Percentiles rank a stretch among this genome's conserved stretches.
phyloP scores from a whole-genome alignment of 2,113 vertebrate genomes.

The Zosterops hypoxanthus region DNA sequence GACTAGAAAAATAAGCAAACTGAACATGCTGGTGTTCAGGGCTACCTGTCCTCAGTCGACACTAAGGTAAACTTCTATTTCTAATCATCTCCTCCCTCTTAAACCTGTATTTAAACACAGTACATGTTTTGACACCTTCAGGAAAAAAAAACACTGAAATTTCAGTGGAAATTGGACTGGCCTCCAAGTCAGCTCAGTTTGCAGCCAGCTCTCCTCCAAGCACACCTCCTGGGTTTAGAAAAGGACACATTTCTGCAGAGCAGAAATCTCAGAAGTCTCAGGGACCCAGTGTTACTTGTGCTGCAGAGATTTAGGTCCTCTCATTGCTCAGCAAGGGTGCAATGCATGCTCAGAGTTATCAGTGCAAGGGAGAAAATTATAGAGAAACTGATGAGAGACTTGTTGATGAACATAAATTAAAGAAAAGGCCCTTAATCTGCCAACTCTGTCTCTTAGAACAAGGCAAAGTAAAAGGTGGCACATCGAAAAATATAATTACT shows the following conservation, averaged over 20 bases:
- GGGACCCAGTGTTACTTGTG: too few species aligned
- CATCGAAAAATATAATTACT: neutral
- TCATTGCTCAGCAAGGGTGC: neutral
- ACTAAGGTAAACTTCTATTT: neutral
- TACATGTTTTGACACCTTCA: neutral
- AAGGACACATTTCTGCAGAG: neutral
- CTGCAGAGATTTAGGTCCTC: neutral
- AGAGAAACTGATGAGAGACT: neutral
- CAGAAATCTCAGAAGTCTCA: neutral
- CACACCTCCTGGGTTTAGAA: neutral
- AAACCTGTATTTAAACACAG: neutral
- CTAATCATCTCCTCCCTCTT: neutral
- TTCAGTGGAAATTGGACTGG: neutral
- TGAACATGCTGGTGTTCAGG: neutral
- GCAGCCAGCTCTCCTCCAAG: neutral
- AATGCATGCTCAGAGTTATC: neutral
- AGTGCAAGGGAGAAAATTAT: neutral
- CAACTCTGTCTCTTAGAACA: neutral
- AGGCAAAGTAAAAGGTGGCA: neutral
- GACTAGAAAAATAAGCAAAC: neutral
- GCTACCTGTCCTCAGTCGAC: neutral
- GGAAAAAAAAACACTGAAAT: neutral
- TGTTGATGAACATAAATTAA: slow-evolving; percentile 4
- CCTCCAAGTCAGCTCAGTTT: neutral
- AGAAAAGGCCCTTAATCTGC: neutral